Evolutionary conservation across 2,797 vertebrate genomes (phyloP).

Genomic region (Sebastes minor): DNA sequence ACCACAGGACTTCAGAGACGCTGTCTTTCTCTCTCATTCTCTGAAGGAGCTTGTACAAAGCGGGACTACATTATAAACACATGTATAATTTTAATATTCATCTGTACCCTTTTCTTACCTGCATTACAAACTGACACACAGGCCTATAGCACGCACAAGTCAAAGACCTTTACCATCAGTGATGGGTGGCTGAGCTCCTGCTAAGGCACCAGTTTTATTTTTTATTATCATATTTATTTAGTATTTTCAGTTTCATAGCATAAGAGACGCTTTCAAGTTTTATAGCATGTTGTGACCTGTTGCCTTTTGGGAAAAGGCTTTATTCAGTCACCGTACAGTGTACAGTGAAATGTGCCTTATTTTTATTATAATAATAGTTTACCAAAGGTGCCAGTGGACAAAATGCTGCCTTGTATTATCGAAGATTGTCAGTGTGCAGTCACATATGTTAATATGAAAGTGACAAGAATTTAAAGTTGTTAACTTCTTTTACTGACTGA

Average conservation of each 20-base stretch:
- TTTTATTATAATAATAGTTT: not conserved
- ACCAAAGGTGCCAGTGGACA: no score
- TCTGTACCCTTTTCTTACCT: not conserved
- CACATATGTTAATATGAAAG: no score
- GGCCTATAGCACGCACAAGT: not conserved
- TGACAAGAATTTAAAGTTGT: no score
- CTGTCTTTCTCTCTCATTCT: not conserved
- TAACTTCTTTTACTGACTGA: no score
- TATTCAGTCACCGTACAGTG: not conserved
- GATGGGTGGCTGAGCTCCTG: not conserved
- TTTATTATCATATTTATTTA: not conserved
- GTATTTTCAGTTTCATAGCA: no score
- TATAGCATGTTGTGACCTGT: no score
- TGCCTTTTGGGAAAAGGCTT: no score
- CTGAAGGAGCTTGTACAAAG: not conserved
- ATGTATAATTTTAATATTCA: not conserved
- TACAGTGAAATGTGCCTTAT: not conserved
- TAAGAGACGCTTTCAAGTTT: no score
- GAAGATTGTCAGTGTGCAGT: no score
- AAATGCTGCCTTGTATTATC: no score
- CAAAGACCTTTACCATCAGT: not conserved
- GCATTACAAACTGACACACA: not conserved
- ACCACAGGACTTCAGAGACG: not conserved
- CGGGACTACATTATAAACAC: not conserved
- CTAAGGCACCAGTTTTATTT: no score